phyloP scores from a whole-genome alignment of 2,888 invertebrate genomes.

The Hemicrepidius hirtus region DNA sequence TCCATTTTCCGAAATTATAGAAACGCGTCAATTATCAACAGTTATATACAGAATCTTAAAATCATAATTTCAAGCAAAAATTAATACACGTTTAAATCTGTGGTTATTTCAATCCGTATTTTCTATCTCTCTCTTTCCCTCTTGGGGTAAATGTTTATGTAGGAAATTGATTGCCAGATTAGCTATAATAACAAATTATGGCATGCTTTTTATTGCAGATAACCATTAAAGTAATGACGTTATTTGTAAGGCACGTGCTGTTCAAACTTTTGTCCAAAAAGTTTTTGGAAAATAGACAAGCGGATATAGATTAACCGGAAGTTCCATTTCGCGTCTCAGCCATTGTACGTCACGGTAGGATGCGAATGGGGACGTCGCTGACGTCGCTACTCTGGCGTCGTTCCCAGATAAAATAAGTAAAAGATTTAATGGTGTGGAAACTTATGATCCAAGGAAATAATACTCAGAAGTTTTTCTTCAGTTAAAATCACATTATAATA shows the following conservation, averaged over 20 bases:
- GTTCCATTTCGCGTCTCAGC: slow-evolving; percentile 61
- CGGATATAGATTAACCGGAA: slow-evolving; percentile 59
- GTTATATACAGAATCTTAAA: no score
- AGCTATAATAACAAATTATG: slow-evolving; percentile 16
- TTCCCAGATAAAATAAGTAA: slow-evolving; percentile 64
- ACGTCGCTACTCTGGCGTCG: slow-evolving; percentile 62
- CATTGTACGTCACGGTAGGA: slow-evolving; percentile 62
- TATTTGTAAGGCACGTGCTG: slow-evolving; percentile 49
- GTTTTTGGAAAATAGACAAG: slow-evolving; percentile 44
- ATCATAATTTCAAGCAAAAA: no score
- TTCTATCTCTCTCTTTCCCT: no score
- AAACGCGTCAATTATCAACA: no score
- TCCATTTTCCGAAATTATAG: no score
- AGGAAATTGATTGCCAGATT: background rate
- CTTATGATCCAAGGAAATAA: slow-evolving; percentile 58
- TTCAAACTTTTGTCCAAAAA: slow-evolving; percentile 25
- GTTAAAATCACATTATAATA: slow-evolving; percentile 42
- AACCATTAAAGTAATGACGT: slow-evolving; percentile 20
- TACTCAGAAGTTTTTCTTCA: slow-evolving; percentile 44
- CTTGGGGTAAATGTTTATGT: background rate
- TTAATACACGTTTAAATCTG: no score
- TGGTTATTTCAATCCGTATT: no score
- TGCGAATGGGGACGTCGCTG: slow-evolving; percentile 61
- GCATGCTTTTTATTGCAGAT: slow-evolving; percentile 22
- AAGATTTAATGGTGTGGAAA: slow-evolving; percentile 64